Percentiles rank a stretch among this genome's conserved stretches.
These are phyloP conservation scores for Choloepus hoffmanni DNA, from an alignment of 2,113 vertebrate species.

Conservation along the genomic window DNA sequence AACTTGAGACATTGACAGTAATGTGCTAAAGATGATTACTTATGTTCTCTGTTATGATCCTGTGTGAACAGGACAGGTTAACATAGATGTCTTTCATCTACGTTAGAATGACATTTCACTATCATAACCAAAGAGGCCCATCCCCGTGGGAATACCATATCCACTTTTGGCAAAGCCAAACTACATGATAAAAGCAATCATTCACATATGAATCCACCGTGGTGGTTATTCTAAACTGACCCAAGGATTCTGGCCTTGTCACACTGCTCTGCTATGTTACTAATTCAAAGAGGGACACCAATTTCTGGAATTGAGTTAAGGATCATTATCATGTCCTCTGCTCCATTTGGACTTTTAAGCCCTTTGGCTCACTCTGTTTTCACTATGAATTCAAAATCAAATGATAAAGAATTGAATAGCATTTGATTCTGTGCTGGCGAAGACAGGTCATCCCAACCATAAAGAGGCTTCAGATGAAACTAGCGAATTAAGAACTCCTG, in stretches of 20 bases:
- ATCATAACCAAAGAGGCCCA: not conserved
- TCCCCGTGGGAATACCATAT: not conserved
- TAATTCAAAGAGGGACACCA: not conserved
- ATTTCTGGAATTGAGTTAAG: not conserved
- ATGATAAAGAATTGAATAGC: not conserved
- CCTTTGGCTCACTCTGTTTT: not conserved
- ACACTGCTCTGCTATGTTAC: not conserved
- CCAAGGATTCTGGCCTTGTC: not conserved
- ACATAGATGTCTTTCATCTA: not conserved
- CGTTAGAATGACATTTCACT: not conserved
- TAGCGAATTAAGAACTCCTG: not conserved
- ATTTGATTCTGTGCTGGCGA: not conserved
- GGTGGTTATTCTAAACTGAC: not conserved
- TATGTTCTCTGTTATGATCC: slow-evolving; percentile 52
- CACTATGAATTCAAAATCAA: not conserved
- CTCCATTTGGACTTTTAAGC: not conserved
- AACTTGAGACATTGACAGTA: slow-evolving; percentile 23
- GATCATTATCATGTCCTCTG: not conserved
- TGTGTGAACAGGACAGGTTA: not conserved
- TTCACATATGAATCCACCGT: not conserved
- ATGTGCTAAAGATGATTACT: slow-evolving; percentile 32
- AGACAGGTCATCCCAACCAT: not conserved
- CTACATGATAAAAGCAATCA: not conserved
- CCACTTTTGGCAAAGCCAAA: not conserved
- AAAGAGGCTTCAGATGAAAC: not conserved